Evolutionary conservation across 2,113 vertebrate genomes (phyloP).

Genomic region (Nesoenas mayeri): DNA sequence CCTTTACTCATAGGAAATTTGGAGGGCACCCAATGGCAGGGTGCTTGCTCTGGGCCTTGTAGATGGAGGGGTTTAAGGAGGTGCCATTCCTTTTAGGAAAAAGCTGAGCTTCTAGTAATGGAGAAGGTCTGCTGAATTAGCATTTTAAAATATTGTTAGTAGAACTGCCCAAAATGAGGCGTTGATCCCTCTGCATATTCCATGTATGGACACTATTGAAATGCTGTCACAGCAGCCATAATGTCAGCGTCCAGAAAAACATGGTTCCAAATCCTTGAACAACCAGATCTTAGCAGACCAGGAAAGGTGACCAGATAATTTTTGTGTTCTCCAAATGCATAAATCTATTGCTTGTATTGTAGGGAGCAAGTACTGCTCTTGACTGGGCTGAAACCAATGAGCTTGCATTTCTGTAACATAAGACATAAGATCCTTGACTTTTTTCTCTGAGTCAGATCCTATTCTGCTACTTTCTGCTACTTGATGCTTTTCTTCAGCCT

Average conservation of each 20-base stretch:
- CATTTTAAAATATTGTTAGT: neutral
- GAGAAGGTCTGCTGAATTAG: neutral
- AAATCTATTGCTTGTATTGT: neutral
- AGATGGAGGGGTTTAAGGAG: neutral
- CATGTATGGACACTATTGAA: accelerated
- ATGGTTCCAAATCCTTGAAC: neutral
- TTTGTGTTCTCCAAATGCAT: neutral
- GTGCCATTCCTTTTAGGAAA: neutral
- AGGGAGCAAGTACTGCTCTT: neutral
- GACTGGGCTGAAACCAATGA: neutral
- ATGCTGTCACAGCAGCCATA: neutral
- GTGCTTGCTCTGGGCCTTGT: neutral
- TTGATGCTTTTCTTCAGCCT: neutral
- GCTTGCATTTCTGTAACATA: neutral
- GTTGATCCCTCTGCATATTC: neutral
- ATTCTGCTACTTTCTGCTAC: neutral
- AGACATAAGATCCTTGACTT: neutral
- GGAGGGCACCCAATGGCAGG: neutral
- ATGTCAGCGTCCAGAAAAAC: neutral
- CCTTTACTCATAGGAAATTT: neutral
- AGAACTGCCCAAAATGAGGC: neutral
- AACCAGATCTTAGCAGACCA: neutral
- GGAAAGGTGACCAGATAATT: neutral
- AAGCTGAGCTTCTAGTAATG: neutral
- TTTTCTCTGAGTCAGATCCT: neutral